phyloP scores from a whole-genome alignment of 2,888 invertebrate species.

The Trissolcus japonicus region DNA sequence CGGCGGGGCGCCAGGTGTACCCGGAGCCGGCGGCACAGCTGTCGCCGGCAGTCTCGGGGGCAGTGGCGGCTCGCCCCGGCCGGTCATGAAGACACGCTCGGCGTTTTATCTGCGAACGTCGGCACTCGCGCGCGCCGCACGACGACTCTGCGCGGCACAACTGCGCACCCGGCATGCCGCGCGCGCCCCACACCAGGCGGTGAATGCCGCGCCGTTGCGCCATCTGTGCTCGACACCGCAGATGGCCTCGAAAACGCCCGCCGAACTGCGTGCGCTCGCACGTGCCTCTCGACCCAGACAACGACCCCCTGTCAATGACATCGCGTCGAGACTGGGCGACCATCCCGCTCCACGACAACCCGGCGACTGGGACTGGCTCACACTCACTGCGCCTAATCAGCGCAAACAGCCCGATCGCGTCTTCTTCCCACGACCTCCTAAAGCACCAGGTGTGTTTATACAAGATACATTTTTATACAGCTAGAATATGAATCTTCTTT shows the following conservation, averaged over 20 bases:
- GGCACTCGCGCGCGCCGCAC: constrained; percentile 91
- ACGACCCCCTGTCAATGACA: constrained; percentile 80
- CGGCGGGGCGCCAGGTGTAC: constrained; percentile 10
- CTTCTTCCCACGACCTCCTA: constrained; percentile 93
- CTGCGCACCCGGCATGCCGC: constrained; percentile 91
- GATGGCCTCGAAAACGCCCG: constrained; percentile 68
- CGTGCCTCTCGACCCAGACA: constrained; percentile 71
- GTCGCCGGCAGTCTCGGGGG: constrained; percentile 8
- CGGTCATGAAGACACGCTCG: constrained; percentile 97
- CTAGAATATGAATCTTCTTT: too few species aligned
- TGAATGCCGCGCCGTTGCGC: constrained; percentile 71
- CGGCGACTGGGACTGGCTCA: constrained; percentile 83
- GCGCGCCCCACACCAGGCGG: constrained; percentile 85
- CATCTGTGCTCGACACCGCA: constrained; percentile 75
- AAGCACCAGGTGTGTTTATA: constrained; percentile 83
- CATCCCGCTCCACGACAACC: constrained; percentile 75
- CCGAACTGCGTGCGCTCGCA: constrained; percentile 70
- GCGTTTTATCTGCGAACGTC: constrained; percentile 97
- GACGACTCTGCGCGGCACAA: constrained; percentile 89
- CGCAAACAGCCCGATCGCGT: constrained; percentile 88
- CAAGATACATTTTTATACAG: too few species aligned
- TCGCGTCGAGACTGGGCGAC: constrained; percentile 84
- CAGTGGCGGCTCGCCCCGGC: constrained; percentile 83
- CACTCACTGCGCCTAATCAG: constrained; percentile 84
- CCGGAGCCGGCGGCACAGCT: constrained; percentile 2